Percentiles rank a stretch among this genome's conserved stretches.
Evolutionary conservation across 2,797 vertebrate species (phyloP).

Genomic region (Borostomias antarcticus): DNA sequence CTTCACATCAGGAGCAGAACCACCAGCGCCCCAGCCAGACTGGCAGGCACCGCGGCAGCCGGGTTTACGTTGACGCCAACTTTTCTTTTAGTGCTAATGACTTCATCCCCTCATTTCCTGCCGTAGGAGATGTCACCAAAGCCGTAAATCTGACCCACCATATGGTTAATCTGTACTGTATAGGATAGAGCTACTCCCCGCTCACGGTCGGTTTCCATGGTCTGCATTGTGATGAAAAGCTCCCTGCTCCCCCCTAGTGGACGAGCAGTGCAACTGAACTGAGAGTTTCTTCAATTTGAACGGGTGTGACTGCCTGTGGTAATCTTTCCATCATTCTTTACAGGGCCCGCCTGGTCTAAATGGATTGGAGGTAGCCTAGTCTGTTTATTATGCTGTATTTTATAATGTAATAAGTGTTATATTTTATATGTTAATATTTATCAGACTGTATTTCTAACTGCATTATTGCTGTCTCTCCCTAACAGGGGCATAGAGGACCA

Average conservation of each 20-base stretch:
- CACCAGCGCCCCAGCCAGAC: no score
- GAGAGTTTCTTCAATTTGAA: not conserved
- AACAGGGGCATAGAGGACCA: constrained; percentile 75
- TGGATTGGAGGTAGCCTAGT: constrained; percentile 58
- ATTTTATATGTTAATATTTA: not conserved
- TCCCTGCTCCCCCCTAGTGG: constrained; percentile 24
- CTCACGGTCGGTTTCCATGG: no score
- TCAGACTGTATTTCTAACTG: not conserved
- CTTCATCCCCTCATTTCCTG: not conserved
- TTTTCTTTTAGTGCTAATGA: not conserved
- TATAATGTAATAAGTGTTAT: not conserved
- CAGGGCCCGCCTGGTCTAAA: constrained; percentile 69
- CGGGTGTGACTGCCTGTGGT: not conserved
- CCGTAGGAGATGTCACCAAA: not conserved
- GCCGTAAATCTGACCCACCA: not conserved
- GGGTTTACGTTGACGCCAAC: not conserved
- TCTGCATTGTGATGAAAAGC: constrained; percentile 1
- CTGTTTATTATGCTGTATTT: constrained; percentile 38
- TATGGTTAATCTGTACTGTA: not conserved
- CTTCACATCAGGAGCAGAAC: no score
- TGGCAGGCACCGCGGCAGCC: not conserved
- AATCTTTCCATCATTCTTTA: not conserved
- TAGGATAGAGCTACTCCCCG: no score
- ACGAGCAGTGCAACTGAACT: not conserved
- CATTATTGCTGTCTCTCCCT: constrained; percentile 7